phyloP scores from a whole-genome alignment of 2,888 invertebrate species.

The Furcula furcula region DNA sequence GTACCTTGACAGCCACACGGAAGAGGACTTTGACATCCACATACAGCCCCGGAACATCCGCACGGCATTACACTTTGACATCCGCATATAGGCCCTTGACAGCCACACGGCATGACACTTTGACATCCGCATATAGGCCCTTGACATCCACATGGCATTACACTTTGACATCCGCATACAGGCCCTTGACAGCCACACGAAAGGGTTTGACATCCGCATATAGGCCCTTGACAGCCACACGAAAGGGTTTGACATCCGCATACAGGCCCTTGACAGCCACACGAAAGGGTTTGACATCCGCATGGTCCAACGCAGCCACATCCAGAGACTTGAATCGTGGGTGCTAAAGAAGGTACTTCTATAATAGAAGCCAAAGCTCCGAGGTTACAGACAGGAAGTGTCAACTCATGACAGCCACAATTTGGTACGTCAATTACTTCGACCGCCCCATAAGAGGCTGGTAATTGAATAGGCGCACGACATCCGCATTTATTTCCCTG shows the following conservation, averaged over 20 bases:
- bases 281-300: slow-evolving; percentile 4
- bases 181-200: no score
- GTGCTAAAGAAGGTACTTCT: slow-evolving; percentile 20
- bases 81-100: slow-evolving; percentile 13
- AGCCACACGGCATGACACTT: not conserved
- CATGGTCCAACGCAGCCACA: slow-evolving; percentile 1
- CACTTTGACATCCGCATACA: no score
- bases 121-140: slow-evolving; percentile 4
- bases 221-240: no score
- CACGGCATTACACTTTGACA: slow-evolving; percentile 5
- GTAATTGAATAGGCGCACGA: slow-evolving; percentile 19
- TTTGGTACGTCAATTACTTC: slow-evolving; percentile 15
- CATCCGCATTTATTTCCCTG: slow-evolving; percentile 17
- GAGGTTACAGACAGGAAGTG: slow-evolving; percentile 2
- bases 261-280: not conserved
- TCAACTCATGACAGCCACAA: slow-evolving; percentile 21
- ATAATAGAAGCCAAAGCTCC: slow-evolving; percentile 15
- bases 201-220: no score
- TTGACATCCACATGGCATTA: not conserved
- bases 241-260: slow-evolving; percentile 7
- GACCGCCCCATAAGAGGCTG: slow-evolving; percentile 8
- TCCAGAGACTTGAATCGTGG: not conserved
- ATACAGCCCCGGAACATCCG: slow-evolving; percentile 7
- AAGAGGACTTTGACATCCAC: slow-evolving; percentile 10
- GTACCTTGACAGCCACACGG: slow-evolving; percentile 18